Conservation (phyloP, 2,888 invertebrate genomes). For the Nomada goodeniana region DNA sequence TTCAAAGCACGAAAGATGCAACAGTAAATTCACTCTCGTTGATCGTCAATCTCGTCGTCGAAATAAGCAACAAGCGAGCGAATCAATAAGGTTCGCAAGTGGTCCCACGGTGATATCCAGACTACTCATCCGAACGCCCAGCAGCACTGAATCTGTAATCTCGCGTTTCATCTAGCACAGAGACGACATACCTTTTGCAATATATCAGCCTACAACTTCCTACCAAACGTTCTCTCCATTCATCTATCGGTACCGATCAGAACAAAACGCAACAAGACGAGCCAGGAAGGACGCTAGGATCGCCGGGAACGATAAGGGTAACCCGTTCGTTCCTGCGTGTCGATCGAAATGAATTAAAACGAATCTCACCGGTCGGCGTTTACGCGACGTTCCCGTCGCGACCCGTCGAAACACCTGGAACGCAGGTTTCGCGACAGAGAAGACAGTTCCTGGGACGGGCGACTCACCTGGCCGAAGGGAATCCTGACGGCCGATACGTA, state of each 20-base stretch:
- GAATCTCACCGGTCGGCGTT: background rate
- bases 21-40: no score
- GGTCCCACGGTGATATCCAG: no score
- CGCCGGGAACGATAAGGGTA: conserved; percentile 60
- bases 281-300: background rate
- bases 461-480: conserved; percentile 36
- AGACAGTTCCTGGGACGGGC: conserved; percentile 45
- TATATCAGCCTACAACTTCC: no score
- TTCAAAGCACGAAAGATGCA: no score
- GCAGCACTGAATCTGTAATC: background rate
- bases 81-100: no score
- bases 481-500: conserved; percentile 53
- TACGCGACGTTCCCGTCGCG: background rate
- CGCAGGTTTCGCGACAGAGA: conserved; percentile 17
- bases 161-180: background rate
- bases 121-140: background rate
- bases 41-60: no score
- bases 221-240: background rate
- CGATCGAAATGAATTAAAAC: conserved; percentile 46
- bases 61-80: no score
- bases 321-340: conserved; percentile 56
- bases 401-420: conserved; percentile 9
- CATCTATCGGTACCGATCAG: conserved; percentile 4
- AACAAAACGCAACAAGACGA: conserved; percentile 19
- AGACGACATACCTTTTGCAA: no score